Percentiles rank a stretch among this genome's conserved stretches.
Conservation (phyloP, 2,797 vertebrate species). For the Martes flavigula region DNA sequence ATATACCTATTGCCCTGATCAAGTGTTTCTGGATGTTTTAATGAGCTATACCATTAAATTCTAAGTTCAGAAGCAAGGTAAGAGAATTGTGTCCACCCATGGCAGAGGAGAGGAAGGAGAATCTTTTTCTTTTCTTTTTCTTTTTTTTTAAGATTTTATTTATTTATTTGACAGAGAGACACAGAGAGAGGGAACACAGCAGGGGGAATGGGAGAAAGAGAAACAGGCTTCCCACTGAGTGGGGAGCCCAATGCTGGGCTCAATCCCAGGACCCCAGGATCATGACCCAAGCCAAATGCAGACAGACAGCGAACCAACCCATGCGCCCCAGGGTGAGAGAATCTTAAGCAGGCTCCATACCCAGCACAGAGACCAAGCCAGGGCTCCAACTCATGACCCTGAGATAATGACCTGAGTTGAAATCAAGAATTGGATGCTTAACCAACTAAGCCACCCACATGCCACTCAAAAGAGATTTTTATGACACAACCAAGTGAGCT, state of each 20-base stretch:
- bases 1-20: neutral
- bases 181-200: too few species aligned
- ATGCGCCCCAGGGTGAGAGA: neutral
- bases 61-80: neutral
- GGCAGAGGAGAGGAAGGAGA: neutral
- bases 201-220: too few species aligned
- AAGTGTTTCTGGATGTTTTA: neutral
- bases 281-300: too few species aligned
- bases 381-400: neutral
- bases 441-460: neutral
- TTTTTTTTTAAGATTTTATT: too few species aligned
- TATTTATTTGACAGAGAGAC: too few species aligned
- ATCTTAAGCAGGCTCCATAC: neutral
- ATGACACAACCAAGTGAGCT: neutral
- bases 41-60: neutral
- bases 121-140: neutral
- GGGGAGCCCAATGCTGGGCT: too few species aligned
- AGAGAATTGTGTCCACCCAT: neutral
- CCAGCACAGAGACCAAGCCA: neutral
- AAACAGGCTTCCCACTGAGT: too few species aligned
- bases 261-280: too few species aligned
- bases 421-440: neutral
- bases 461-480: neutral
- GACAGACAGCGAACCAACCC: too few species aligned
- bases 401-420: neutral